Base-by-base conservation (phyloP, 30 jellyfish, hydroid and myxozoan genomes). In the Aurelia coerulea region DNA sequence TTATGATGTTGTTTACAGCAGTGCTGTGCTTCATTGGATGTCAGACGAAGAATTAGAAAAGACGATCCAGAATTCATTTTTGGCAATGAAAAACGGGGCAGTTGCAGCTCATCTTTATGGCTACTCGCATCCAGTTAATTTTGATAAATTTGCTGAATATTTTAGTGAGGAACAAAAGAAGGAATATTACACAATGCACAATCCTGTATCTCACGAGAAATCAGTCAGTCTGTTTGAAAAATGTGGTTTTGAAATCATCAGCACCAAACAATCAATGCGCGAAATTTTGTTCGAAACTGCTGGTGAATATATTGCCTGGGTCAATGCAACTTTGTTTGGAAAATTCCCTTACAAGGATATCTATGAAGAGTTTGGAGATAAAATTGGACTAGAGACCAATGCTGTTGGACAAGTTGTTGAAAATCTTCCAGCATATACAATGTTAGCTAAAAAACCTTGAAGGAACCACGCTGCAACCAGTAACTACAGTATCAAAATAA, bases 21-120 rank as follows among this genome's bases (percentile, higher is more conserved):
- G 60, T 53, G 19, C 73, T 53, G 85, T 75, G 15, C 58, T 75
- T 7, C 85, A 75, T 37, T 75, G 85, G 85, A 75, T 75, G 73
- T 41, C 42, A 16, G 73, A 75, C 15, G 75, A 75, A 9, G 85
- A 75, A 9, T 63, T 75, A 23, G 74, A 75, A 14, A 59, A 51
- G 34, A 75, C 85, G 2, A 53, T 75, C 59, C 31, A 13, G 19
- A 50, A n/a, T 8, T n/a, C 37, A 53, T 75, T 75, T 53, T 18
- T 32, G 29, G 85, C 85, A 1, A 19, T 75, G 85, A 75, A 75
- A 53, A 15, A 35, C 18, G 85, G 85, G 37, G 85, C 74, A 8
- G 32, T 75, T 51, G 85, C 85, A 19, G 85, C 74, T 4, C 85
- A 75, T 34, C 56, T 46, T 46, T 39, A 39, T 39, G 50, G 17